phyloP scores from a whole-genome alignment of 2,797 vertebrate genomes.

The Sciurus vulgaris region DNA sequence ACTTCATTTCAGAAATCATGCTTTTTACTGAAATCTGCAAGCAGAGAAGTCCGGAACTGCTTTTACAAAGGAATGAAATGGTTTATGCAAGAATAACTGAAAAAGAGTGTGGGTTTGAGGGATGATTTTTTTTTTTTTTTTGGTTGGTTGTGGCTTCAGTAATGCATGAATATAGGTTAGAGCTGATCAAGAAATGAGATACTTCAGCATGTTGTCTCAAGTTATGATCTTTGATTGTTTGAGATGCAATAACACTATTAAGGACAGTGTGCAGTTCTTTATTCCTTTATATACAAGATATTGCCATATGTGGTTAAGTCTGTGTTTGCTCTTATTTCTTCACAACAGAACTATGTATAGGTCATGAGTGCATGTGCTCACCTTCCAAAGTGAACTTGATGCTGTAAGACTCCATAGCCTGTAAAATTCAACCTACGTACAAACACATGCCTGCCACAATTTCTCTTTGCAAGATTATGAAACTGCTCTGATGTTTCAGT shows the following conservation, averaged over 20 bases:
- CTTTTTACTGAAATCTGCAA: slow-evolving; percentile 74
- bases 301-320: background rate
- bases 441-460: background rate
- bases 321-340: background rate
- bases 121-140: background rate
- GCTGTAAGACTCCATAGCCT: background rate
- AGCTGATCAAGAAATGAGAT: background rate
- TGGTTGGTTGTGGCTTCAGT: background rate
- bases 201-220: background rate
- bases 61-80: slow-evolving; percentile 56
- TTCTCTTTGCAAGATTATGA: slow-evolving; percentile 37
- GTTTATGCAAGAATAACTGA: slow-evolving; percentile 41
- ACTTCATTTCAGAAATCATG: slow-evolving; percentile 77
- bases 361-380: background rate
- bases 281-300: background rate
- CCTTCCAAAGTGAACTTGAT: background rate
- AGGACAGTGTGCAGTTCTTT: background rate
- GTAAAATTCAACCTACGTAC: background rate
- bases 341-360: background rate
- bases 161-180: background rate
- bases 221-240: background rate
- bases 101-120: background rate
- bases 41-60: slow-evolving; percentile 44
- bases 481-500: slow-evolving; percentile 48
- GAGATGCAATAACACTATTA: background rate